Evolutionary conservation across 2,113 vertebrate genomes (phyloP).

Genomic region (Prunella himalayana): DNA sequence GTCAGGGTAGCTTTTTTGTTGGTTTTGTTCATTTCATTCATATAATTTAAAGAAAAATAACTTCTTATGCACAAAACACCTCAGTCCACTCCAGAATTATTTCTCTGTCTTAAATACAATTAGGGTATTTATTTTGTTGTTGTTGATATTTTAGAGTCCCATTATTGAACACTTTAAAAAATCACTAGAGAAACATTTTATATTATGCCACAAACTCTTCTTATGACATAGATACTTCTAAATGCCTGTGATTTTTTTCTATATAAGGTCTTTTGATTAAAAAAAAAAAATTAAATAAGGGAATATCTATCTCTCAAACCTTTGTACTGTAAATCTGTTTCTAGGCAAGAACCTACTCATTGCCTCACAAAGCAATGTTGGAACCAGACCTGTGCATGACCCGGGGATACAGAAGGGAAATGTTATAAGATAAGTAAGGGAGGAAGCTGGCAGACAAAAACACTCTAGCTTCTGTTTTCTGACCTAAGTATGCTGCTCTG

Average conservation of each 20-base stretch:
- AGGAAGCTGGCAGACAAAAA: conserved; percentile 31
- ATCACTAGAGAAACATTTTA: background rate
- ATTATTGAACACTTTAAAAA: background rate
- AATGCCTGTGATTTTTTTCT: background rate
- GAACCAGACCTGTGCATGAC: conserved; percentile 14
- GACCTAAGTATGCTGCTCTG: conserved; percentile 16
- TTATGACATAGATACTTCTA: background rate
- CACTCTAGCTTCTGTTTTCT: background rate
- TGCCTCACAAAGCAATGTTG: conserved; percentile 15
- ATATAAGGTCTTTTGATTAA: background rate
- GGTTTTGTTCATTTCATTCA: background rate
- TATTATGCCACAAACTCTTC: background rate
- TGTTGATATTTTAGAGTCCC: background rate
- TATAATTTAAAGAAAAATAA: background rate
- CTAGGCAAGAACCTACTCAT: background rate
- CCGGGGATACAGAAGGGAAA: background rate
- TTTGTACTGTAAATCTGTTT: conserved; percentile 15
- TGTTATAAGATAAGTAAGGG: conserved; percentile 4
- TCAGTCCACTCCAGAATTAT: background rate
- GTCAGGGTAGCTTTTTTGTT: background rate
- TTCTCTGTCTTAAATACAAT: background rate
- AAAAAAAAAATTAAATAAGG: background rate
- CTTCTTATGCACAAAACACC: background rate
- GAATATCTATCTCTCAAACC: background rate
- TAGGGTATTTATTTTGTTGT: background rate